Evolutionary conservation across 2,797 vertebrate genomes (phyloP).

Genomic region (Oreochromis grahami): DNA sequence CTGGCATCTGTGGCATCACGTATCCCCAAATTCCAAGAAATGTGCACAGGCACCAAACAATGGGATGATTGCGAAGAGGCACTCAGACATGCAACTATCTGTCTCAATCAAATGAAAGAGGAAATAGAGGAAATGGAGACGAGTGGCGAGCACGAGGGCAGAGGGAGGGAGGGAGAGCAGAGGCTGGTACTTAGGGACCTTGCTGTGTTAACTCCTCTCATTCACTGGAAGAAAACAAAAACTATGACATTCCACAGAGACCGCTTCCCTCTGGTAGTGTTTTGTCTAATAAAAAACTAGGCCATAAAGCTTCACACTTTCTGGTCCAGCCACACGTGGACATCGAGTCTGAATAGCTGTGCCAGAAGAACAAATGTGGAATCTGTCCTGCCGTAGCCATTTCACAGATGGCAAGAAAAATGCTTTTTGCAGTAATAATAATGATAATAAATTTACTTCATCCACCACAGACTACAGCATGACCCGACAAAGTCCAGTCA

Average conservation of each 20-base stretch:
- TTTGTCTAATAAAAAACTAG: neutral
- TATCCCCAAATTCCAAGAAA: slow-evolving; percentile 28
- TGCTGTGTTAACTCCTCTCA: slow-evolving; percentile 36
- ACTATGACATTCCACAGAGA: neutral
- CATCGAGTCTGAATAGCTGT: neutral
- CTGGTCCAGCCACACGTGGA: neutral
- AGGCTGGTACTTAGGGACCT: slow-evolving; percentile 24
- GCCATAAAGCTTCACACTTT: neutral
- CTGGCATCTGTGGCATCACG: neutral
- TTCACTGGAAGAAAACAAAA: slow-evolving; percentile 1
- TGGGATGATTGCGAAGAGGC: slow-evolving; percentile 30
- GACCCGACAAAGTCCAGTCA: neutral
- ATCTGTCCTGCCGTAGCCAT: neutral
- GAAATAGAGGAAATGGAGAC: slow-evolving; percentile 50
- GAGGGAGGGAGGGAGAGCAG: neutral
- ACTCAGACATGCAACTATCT: slow-evolving; percentile 31
- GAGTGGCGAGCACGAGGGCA: slow-evolving; percentile 16
- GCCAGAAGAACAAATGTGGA: neutral
- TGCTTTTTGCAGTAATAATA: slow-evolving; percentile 5
- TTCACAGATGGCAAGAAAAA: neutral
- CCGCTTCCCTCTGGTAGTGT: neutral
- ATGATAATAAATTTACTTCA: neutral
- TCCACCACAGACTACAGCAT: neutral
- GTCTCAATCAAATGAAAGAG: slow-evolving; percentile 29
- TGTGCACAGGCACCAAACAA: slow-evolving; percentile 30